A percentile compares a stretch with the other conserved stretches of the same genome.
phyloP scores from a whole-genome alignment of 92 coral and sea anemone species.

The Phenganax marumi region DNA sequence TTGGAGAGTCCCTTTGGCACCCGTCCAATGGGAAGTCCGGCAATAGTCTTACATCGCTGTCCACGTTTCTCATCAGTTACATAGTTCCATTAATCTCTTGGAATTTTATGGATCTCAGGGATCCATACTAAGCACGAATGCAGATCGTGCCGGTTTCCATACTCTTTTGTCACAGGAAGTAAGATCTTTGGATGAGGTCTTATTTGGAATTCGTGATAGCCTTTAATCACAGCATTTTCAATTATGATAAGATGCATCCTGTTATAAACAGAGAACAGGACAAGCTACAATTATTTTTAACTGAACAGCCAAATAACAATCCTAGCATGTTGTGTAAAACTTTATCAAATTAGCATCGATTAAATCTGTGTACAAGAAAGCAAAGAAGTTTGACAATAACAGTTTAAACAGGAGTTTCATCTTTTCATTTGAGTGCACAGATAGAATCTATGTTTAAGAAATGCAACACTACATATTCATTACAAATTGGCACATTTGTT shows the following conservation, averaged over 20 bases:
- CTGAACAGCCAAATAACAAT: too few relatives aligned
- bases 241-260: neutral
- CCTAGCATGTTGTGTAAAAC: too few relatives aligned
- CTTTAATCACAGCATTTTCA: neutral
- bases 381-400: too few relatives aligned
- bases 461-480: too few relatives aligned
- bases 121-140: conserved; percentile 52
- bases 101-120: conserved; percentile 45
- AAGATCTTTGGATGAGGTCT: neutral
- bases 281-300: neutral
- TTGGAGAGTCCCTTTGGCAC: conserved; percentile 50
- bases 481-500: conserved; percentile 31
- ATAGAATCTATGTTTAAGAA: too few relatives aligned
- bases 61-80: conserved; percentile 50
- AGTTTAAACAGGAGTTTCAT: too few relatives aligned
- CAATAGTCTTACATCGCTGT: conserved; percentile 43
- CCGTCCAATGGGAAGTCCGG: conserved; percentile 58
- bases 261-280: neutral
- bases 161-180: conserved; percentile 44
- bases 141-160: conserved; percentile 32
- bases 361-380: too few relatives aligned
- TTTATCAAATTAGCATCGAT: too few relatives aligned
- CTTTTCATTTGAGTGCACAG: too few relatives aligned
- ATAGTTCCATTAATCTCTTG: conserved; percentile 30
- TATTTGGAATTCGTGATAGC: neutral